Evolutionary conservation across 1,140 invertebrate species (phyloP), one percentile per base, ranked within the genome.

Genomic region (Armadillidium nasatum): DNA sequence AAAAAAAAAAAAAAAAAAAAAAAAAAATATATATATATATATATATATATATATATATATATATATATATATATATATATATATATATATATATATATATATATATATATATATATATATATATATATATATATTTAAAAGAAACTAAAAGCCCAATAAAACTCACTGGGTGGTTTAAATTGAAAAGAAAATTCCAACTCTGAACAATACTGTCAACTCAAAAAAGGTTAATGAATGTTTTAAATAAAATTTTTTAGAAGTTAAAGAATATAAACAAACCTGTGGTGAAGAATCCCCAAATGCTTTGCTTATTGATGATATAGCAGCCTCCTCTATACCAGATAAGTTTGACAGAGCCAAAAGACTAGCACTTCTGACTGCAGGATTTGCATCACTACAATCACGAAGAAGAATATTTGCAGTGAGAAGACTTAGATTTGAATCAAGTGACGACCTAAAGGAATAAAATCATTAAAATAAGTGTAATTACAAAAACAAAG

Each of bases 331-430:
- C 22, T 70, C 19, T 13, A 70, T 33, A 10, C 19, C 68, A 70
- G 68, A 21, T 4, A 70, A 33, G 11, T 13, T 70, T n/a, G 68
- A 21, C 15, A 70, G 68, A 33, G 68, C 23, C 19, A 33, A 22
- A 23, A 70, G 19, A 11, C 19, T 33, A 0, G 23, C 68, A 23
- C 68, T 70, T 13, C 68, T 21, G 21, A 70, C 23, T 70, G 68
- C 15, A 22, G 68, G 68, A 70, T 70, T 70, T 2, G 68, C 19
- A 33, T 70, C 68, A 70, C 11, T 70, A 70, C 19, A 21, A 23
- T 70, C 68, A 3, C 68, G 68, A 70, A 70, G 68, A 70, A 70
- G 68, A 21, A 70, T 22, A 23, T 70, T 70, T 33, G 68, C 19
- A 11, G 68, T 33, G 10, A 70, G 68, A 4, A 22, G 21, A 33